phyloP scores from a whole-genome alignment of 1,140 invertebrate genomes.

The Ylistrum balloti region DNA sequence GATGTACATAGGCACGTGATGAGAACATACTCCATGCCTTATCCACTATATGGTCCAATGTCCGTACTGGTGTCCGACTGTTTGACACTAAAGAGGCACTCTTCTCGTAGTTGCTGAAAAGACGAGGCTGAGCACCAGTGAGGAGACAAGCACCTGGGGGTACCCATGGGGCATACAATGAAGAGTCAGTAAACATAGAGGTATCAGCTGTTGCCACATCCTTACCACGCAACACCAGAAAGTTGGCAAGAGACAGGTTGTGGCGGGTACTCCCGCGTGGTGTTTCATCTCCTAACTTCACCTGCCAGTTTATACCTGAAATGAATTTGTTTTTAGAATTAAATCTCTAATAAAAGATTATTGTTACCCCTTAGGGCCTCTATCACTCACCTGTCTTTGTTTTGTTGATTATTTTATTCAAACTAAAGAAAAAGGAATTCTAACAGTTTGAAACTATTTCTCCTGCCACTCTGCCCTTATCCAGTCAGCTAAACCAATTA shows the following conservation, averaged over 20 bases:
- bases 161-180: constrained; percentile 78
- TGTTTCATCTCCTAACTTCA: constrained; percentile 69
- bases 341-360: no score
- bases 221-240: constrained; percentile 78
- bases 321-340: not conserved
- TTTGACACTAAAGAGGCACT: constrained; percentile 79
- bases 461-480: no score
- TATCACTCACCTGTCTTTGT: no score
- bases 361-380: no score
- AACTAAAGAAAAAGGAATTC: no score
- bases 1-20: constrained; percentile 81
- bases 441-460: no score
- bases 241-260: constrained; percentile 77
- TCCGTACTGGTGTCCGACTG: constrained; percentile 70
- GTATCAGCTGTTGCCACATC: constrained; percentile 69
- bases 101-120: constrained; percentile 80
- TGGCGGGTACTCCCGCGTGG: constrained; percentile 62
- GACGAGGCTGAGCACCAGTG: constrained; percentile 71
- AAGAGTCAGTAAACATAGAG: constrained; percentile 72
- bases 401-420: no score
- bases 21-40: constrained; percentile 83
- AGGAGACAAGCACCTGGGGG: constrained; percentile 66
- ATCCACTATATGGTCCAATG: constrained; percentile 76
- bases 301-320: constrained; percentile 81
- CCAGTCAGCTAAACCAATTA: no score